Percentiles rank a stretch among this genome's conserved stretches.
Conservation (phyloP, 2,888 invertebrate species). For the Mythimna impura region DNA sequence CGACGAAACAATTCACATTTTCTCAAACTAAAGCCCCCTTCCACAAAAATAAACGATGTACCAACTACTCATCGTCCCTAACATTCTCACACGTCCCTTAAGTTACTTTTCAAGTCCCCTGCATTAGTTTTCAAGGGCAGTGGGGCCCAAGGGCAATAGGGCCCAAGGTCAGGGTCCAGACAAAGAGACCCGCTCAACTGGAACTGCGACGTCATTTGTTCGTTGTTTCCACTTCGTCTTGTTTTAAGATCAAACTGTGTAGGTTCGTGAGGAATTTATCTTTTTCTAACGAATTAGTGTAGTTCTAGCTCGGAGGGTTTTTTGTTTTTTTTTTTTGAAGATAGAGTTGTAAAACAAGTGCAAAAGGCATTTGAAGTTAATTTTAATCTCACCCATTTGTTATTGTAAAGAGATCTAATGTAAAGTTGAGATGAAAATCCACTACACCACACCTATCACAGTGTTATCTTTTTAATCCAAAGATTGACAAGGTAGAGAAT, state of each 20-base stretch:
- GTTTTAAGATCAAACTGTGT: slow-evolving; percentile 49
- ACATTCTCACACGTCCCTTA: slow-evolving; percentile 35
- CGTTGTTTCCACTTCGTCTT: slow-evolving; percentile 50
- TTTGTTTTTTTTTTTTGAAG: neutral
- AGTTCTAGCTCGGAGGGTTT: neutral
- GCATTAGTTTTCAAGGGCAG: slow-evolving; percentile 16
- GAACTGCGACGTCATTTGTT: slow-evolving; percentile 54
- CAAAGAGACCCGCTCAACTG: slow-evolving; percentile 55
- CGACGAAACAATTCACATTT: neutral
- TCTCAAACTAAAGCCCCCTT: neutral
- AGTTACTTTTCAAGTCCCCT: slow-evolving; percentile 34
- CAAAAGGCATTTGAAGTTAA: too few relatives aligned
- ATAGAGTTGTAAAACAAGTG: neutral
- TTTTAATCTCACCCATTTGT: too few relatives aligned
- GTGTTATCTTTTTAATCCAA: too few relatives aligned
- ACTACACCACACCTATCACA: too few relatives aligned
- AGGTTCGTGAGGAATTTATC: neutral
- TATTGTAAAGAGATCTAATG: too few relatives aligned
- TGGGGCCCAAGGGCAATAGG: slow-evolving; percentile 10
- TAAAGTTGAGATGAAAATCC: too few relatives aligned
- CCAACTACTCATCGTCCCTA: slow-evolving; percentile 1
- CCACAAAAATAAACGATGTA: slow-evolving; percentile 7
- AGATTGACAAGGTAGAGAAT: too few relatives aligned
- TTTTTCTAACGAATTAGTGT: slow-evolving; percentile 8
- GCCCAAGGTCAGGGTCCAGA: slow-evolving; percentile 54